Evolutionary conservation across 2,113 vertebrate species (phyloP).

Genomic region (Aptenodytes patagonicus): DNA sequence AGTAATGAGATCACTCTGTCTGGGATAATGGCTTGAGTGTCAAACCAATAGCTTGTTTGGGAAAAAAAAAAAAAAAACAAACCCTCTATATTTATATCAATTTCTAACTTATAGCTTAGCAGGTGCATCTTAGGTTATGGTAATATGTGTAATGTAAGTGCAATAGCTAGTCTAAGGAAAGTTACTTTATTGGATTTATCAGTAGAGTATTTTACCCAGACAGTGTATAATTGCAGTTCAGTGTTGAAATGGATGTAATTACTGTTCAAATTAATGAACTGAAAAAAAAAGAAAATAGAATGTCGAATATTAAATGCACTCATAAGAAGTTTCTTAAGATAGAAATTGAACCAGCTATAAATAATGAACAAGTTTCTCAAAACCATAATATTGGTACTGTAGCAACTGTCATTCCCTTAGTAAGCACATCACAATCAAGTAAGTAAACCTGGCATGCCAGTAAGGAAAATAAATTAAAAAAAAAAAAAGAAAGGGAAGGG

Average conservation of each 20-base stretch:
- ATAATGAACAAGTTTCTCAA: constrained; percentile 3
- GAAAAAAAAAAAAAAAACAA: background rate
- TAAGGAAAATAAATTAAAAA: background rate
- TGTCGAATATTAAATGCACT: constrained; percentile 35
- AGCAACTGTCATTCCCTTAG: background rate
- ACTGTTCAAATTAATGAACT: constrained; percentile 62
- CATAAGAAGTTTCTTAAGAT: constrained; percentile 23
- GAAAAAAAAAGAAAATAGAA: constrained; percentile 7
- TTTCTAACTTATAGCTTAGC: background rate
- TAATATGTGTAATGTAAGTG: background rate
- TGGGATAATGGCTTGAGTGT: background rate
- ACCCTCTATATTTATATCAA: background rate
- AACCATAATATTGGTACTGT: background rate
- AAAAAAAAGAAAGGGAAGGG: too few species aligned
- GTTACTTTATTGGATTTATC: constrained; percentile 32
- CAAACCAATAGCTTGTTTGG: background rate
- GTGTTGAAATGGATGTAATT: constrained; percentile 37
- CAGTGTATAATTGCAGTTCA: background rate
- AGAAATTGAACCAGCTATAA: background rate
- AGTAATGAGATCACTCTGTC: background rate
- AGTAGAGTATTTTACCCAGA: background rate
- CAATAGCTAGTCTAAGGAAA: background rate
- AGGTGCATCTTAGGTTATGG: background rate
- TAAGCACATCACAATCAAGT: background rate
- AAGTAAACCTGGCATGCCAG: background rate